Percentiles rank a stretch among this genome's conserved stretches.
phyloP scores from a whole-genome alignment of 1,140 invertebrate species.

The Gryllus bimaculatus region DNA sequence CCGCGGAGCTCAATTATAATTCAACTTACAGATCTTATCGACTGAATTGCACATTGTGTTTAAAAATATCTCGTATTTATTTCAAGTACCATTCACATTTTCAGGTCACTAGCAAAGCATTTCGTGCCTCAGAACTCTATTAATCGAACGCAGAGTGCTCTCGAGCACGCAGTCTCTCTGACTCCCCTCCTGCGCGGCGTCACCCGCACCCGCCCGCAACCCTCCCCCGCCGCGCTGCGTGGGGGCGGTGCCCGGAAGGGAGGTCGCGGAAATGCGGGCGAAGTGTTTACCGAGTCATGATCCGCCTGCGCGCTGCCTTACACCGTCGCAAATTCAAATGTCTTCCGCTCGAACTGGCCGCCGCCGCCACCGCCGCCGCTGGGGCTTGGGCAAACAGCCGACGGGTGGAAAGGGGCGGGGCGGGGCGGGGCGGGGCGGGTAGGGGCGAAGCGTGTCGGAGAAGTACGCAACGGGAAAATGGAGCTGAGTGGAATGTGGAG shows the following conservation, averaged over 20 bases:
- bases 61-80: too few relatives aligned
- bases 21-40: too few relatives aligned
- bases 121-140: too few relatives aligned
- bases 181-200: too few relatives aligned
- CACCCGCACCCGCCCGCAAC: too few relatives aligned
- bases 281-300: constrained; percentile 24
- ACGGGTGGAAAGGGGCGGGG: not conserved
- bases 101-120: too few relatives aligned
- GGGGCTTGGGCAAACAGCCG: too few relatives aligned
- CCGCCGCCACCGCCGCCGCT: not conserved
- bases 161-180: too few relatives aligned
- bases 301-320: constrained; percentile 12
- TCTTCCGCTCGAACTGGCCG: constrained; percentile 16
- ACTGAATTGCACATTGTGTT: too few relatives aligned
- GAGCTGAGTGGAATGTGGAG: not conserved
- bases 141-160: too few relatives aligned
- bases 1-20: too few relatives aligned
- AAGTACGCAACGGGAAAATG: not conserved
- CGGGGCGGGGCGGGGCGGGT: not conserved
- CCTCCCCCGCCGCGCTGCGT: not conserved
- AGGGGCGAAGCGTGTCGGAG: not conserved
- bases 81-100: too few relatives aligned
- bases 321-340: constrained; percentile 21
- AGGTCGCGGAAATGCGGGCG: constrained; percentile 7
- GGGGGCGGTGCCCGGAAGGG: not conserved